Base-by-base conservation (phyloP, 1,140 invertebrate genomes). In the Papilio polytes region DNA sequence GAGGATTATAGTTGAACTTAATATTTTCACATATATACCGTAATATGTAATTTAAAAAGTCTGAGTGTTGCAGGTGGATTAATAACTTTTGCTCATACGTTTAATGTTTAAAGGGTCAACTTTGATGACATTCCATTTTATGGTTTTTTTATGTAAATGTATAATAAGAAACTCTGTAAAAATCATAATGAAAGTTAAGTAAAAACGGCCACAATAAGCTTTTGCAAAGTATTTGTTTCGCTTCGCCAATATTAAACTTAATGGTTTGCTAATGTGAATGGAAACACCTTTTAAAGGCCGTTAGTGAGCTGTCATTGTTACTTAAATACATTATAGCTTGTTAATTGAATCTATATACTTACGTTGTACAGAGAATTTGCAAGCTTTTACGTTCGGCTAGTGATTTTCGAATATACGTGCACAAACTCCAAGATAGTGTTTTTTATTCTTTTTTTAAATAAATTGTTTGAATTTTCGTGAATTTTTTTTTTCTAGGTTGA, bases 241-340 rank as follows among this genome's bases (percentile, higher is more conserved):
- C 26, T 31, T 70, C 63, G 13, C 22, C 26, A 18, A 70, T 70
- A 70, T 70, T 31, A 70, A 70, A 70, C 26, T 31, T 70, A 31
- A 70, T 31, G 63, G 63, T 70, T 70, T 31, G 63, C 63, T 70
- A 70, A 70, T 70, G 26, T 70, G 26, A 70, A 70, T 70, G 22
- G 63, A 70, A 70, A 70, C 63, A 70, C 63, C 63, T 70, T 70
- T 70, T 70, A 70, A 31, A 70, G 26, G 63, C 63, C 26, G 0
- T 70, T 70, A 70, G 26, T 70, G 26, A 70, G 26, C 63, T 70
- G 63, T 70, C 63, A 31, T 13, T 18, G 63, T 70, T 70, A 70
- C 26, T 70, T 36, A 70, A 70, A 36, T 18, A 31, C 26, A 31
- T 70, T 31, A 70, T 31, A 36, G 63, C 4, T 70, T 15, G 63